Conservation (phyloP, 1,140 invertebrate genomes). For the Magallana ariakensis region DNA sequence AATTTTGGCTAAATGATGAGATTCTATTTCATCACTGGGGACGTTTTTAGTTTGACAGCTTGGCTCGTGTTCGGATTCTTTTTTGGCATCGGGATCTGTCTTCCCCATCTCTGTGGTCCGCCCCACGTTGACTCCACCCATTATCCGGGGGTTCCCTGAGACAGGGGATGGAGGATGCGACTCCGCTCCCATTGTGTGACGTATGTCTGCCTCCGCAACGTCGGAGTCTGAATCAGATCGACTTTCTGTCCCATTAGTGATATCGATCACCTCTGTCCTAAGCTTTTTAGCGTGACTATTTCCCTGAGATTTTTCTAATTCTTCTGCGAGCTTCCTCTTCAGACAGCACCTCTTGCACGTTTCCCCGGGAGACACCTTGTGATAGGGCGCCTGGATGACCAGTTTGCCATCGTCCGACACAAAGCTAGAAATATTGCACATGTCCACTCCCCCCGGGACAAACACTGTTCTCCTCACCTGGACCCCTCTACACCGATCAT, state of each 20-base stretch:
- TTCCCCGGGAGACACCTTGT: background rate
- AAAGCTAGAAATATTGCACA: constrained; percentile 25
- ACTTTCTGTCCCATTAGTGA: constrained; percentile 3
- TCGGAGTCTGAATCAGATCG: background rate
- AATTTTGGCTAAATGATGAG: background rate
- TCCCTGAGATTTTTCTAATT: constrained; percentile 8
- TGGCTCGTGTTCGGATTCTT: background rate
- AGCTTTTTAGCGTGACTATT: constrained; percentile 7
- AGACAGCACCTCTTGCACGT: background rate
- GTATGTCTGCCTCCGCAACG: background rate
- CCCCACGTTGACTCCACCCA: background rate
- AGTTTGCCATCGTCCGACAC: background rate
- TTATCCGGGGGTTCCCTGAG: background rate
- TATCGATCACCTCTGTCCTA: background rate
- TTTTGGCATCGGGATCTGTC: background rate
- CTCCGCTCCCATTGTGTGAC: background rate
- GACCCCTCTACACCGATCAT: background rate
- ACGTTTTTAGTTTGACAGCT: background rate
- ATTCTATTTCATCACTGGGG: background rate
- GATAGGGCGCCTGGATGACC: background rate
- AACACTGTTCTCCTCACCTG: constrained; percentile 13
- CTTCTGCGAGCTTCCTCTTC: background rate
- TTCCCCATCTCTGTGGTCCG: background rate
- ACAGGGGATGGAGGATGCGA: background rate
- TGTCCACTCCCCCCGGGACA: background rate